A percentile compares a stretch with the other conserved stretches of the same genome.
These are phyloP conservation scores for Chaetodon trifasciatus DNA, from an alignment of 2,797 vertebrate species.

Conservation along the genomic window DNA sequence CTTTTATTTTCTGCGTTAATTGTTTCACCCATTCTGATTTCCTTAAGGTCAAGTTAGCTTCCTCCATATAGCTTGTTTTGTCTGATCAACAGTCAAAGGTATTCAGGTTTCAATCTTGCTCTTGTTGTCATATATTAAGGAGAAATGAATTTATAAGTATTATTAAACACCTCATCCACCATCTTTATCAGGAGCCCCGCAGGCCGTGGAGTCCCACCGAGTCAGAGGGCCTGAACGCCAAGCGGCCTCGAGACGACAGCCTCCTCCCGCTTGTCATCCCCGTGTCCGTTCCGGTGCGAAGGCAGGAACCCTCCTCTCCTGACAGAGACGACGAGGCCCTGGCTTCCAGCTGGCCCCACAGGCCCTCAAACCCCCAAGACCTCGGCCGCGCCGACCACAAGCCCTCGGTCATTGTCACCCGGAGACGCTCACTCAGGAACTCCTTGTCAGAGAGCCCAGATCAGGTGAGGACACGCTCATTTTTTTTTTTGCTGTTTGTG, in stretches of 20 bases:
- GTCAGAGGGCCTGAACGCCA: slow-evolving; percentile 80
- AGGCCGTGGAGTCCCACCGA: slow-evolving; percentile 83
- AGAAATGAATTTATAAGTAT: background rate
- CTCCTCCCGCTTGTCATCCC: slow-evolving; percentile 95
- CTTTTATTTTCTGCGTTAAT: background rate
- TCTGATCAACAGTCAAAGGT: background rate
- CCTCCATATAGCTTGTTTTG: background rate
- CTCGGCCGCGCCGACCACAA: slow-evolving; percentile 87
- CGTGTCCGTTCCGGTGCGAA: slow-evolving; percentile 95
- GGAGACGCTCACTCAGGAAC: slow-evolving; percentile 91
- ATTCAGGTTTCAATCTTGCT: background rate
- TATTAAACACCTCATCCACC: background rate
- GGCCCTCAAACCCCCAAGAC: slow-evolving; percentile 79
- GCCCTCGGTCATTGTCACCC: slow-evolving; percentile 94
- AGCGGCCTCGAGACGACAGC: slow-evolving; percentile 90
- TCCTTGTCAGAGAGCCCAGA: slow-evolving; percentile 86
- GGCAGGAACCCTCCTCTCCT: slow-evolving; percentile 83
- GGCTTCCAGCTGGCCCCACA: slow-evolving; percentile 80
- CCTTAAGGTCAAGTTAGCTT: background rate
- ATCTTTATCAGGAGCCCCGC: slow-evolving; percentile 76
- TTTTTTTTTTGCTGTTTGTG: no score
- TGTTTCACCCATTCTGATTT: background rate
- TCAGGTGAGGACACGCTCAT: slow-evolving; percentile 84
- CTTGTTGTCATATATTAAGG: background rate
- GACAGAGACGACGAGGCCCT: slow-evolving; percentile 83